These are phyloP conservation scores for Spheniscus humboldti DNA, from an alignment of 2,797 vertebrate species.

Conservation along the genomic window DNA sequence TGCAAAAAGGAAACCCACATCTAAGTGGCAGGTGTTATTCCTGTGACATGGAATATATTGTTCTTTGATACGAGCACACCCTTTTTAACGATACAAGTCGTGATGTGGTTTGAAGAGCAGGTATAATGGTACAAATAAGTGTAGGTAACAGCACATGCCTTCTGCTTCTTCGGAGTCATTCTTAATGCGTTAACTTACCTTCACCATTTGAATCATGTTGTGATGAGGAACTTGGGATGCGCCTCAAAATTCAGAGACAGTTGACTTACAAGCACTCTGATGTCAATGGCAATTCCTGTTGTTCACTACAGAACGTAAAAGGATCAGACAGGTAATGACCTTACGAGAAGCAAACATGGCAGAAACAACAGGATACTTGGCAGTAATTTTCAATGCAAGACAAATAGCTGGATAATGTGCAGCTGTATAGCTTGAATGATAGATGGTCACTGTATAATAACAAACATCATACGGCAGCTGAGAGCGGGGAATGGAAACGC, in stretches of 20 bases:
- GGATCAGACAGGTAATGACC: not conserved
- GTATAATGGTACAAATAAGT: not conserved
- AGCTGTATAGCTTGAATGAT: not conserved
- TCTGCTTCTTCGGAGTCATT: not conserved
- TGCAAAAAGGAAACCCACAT: not conserved
- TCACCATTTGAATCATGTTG: rapidly evolving
- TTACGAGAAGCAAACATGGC: not conserved
- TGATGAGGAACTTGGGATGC: not conserved
- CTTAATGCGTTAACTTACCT: not conserved
- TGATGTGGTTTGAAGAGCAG: not conserved
- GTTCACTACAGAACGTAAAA: not conserved
- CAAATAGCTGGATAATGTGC: not conserved
- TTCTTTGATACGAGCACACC: not conserved
- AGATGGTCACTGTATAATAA: not conserved
- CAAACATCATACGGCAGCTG: not conserved
- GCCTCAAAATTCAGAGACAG: not conserved
- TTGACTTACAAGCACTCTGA: not conserved
- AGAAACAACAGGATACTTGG: not conserved
- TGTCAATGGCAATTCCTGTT: not conserved
- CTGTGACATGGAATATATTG: not conserved
- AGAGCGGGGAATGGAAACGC: not conserved
- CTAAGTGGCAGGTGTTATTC: not conserved
- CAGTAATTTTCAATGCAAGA: not conserved
- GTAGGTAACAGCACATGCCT: not conserved
- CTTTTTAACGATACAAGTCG: not conserved